These are phyloP conservation scores for Saguinus midas DNA, from an alignment of 2,113 vertebrate genomes.

Conservation along the genomic window DNA sequence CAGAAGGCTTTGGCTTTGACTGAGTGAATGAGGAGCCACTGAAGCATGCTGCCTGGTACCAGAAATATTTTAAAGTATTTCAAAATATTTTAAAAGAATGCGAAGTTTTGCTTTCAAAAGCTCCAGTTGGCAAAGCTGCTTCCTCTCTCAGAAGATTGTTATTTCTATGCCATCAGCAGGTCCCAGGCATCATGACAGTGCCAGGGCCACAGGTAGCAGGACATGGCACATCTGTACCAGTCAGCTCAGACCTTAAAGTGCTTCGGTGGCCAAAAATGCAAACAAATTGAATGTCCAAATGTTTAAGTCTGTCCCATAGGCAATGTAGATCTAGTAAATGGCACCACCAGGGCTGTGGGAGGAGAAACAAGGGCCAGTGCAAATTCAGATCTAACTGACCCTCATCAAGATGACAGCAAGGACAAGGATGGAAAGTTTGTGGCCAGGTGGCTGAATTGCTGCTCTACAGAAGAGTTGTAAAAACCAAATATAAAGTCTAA, in stretches of 20 bases:
- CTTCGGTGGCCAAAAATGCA: neutral
- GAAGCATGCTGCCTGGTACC: neutral
- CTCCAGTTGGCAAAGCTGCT: neutral
- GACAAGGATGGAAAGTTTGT: neutral
- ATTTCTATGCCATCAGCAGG: neutral
- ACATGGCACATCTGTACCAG: accelerated
- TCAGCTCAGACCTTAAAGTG: neutral
- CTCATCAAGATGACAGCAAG: neutral
- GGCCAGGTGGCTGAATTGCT: neutral
- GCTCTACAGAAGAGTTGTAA: neutral
- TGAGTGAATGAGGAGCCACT: neutral
- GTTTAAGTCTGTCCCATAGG: neutral
- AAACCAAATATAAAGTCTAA: neutral
- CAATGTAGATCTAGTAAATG: neutral
- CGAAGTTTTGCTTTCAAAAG: neutral
- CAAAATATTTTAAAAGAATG: neutral
- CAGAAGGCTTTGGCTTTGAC: neutral
- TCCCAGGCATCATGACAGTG: neutral
- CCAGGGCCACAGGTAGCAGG: too few species aligned
- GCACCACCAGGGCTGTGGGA: too few species aligned
- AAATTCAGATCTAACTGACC: neutral
- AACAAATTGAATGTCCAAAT: neutral
- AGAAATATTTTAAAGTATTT: too few species aligned
- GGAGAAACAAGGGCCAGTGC: neutral
- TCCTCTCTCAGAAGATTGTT: neutral